A percentile compares a stretch with the other conserved stretches of the same genome.
Conservation (phyloP, 1,140 invertebrate genomes). For the Megathymus violae region DNA sequence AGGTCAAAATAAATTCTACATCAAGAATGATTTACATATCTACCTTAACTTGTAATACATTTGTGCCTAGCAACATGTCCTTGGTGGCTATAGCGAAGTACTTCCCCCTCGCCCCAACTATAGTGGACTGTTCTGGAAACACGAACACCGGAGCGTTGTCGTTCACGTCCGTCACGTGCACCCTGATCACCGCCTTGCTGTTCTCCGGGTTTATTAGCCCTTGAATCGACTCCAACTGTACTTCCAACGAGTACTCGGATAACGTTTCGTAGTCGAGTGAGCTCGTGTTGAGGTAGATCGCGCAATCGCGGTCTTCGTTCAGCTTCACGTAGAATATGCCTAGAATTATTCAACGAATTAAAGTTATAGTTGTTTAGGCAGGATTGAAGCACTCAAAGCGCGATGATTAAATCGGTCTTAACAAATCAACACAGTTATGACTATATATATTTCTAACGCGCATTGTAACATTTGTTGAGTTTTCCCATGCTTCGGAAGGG, state of each 20-base stretch:
- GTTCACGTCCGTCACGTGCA: slow-evolving; percentile 94
- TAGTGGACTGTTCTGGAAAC: slow-evolving; percentile 85
- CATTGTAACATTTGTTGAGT: no score
- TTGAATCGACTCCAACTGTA: slow-evolving; percentile 89
- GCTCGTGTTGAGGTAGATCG: slow-evolving; percentile 87
- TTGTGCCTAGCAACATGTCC: slow-evolving; percentile 88
- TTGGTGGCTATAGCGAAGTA: slow-evolving; percentile 86
- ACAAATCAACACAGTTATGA: no score
- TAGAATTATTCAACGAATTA: slow-evolving; percentile 52
- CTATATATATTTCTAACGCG: no score
- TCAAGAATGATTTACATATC: no score
- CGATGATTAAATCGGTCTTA: no score
- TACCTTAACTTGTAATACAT: slow-evolving; percentile 89
- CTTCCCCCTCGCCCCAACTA: slow-evolving; percentile 71
- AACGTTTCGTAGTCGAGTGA: slow-evolving; percentile 90
- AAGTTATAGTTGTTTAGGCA: no score
- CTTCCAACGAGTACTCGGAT: slow-evolving; percentile 89
- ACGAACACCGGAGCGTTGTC: slow-evolving; percentile 94
- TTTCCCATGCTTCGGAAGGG: no score
- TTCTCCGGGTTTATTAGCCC: slow-evolving; percentile 90
- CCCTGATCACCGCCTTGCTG: slow-evolving; percentile 89
- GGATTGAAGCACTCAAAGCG: no score
- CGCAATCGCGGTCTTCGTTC: slow-evolving; percentile 91
- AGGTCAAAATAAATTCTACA: no score
- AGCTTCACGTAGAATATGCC: slow-evolving; percentile 89